These are phyloP conservation scores for Xerus rutilus DNA, from an alignment of 2,797 vertebrate genomes.

Conservation along the genomic window DNA sequence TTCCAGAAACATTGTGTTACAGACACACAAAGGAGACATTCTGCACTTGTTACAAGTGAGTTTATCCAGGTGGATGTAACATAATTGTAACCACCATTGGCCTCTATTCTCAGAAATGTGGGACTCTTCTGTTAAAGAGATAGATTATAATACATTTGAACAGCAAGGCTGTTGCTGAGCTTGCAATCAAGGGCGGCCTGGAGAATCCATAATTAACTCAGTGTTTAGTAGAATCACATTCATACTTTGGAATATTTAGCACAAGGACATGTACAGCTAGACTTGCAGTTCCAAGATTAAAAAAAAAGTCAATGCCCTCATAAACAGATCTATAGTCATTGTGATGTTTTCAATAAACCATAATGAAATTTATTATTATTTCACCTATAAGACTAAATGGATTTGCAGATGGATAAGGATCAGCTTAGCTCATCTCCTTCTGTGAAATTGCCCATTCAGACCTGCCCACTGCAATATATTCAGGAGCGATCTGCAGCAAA, in stretches of 20 bases:
- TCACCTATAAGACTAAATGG: constrained; percentile 52
- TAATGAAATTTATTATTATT: constrained; percentile 71
- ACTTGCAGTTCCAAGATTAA: constrained; percentile 9
- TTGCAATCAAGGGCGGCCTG: background rate
- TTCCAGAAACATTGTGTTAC: background rate
- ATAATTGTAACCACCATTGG: background rate
- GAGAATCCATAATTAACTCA: constrained; percentile 57
- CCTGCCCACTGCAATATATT: constrained; percentile 61
- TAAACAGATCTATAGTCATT: constrained; percentile 62
- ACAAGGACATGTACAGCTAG: background rate
- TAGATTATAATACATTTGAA: constrained; percentile 18
- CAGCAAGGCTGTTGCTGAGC: constrained; percentile 21
- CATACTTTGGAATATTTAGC: constrained; percentile 47
- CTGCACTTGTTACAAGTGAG: background rate
- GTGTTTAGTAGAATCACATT: constrained; percentile 21
- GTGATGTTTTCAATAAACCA: constrained; percentile 67
- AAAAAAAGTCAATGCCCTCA: constrained; percentile 49
- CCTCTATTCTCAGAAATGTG: background rate
- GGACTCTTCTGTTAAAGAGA: constrained; percentile 12
- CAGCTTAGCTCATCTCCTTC: constrained; percentile 53
- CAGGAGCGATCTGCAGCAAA: constrained; percentile 49
- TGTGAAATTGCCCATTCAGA: constrained; percentile 49
- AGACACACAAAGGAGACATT: background rate
- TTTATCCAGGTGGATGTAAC: constrained; percentile 7
- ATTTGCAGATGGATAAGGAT: constrained; percentile 72